Base-by-base conservation (phyloP, 2,113 vertebrate genomes). In the Athene noctua region DNA sequence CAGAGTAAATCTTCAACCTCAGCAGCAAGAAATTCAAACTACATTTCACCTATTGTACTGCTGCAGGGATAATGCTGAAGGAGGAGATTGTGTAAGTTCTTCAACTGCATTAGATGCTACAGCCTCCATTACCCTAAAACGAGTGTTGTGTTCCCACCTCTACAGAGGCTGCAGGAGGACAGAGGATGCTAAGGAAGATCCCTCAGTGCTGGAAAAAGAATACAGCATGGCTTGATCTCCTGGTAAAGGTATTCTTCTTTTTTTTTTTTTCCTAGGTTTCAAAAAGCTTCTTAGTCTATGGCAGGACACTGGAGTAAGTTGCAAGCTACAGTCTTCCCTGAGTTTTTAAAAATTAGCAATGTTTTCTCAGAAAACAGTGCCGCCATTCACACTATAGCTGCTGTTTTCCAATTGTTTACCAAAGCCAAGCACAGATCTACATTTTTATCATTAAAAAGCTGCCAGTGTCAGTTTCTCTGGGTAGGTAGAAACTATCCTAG, bases 11-110 rank as follows among this genome's bases (percentile, higher is more conserved):
- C 73, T 81, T 36, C 79, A 95, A 57, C 86, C 61, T 65, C 78
- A 82, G 61, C 73, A 89, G 65, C 51, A 74, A 57, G 59, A 86
- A 46, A 80, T 10, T 70, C 58, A 63, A 85, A 54, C 55, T 10
- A 1, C 11, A 25, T 8, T 62, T 83, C 73, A 14, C 47, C 36
- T 25, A 0, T 0, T 15, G 36, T 3, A 7, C 66, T 58, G 62
- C 87, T 85, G 89, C 92, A 89, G 81, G 73, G 34, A 26, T 49
- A 40, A 82, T 10, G 46, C 0, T 12, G 78, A 19, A 72, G 44
- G 52, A 79, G 54, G n/a, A 44, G 66, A 11, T 0, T 40, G 34
- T 3, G 11, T 40, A 15, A 65, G 30, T 32, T 38, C 25, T 74
- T 47, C 19, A 21, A 20, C 32, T 54, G 68, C n/a, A n/a, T 49